Evolutionary conservation across 2,113 vertebrate genomes (phyloP).

Genomic region (Monopterus albus): DNA sequence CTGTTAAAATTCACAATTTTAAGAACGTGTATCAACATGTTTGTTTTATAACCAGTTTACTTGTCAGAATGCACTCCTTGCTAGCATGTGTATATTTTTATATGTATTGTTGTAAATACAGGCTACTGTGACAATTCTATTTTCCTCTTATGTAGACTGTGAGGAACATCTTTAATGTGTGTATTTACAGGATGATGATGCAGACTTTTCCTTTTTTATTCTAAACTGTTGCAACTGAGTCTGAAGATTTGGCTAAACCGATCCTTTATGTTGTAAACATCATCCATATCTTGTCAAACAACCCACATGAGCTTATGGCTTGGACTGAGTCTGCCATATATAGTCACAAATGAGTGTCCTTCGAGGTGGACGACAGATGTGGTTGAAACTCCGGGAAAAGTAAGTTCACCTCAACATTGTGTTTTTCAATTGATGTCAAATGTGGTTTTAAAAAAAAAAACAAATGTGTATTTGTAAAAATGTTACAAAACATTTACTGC

Average conservation of each 20-base stretch:
- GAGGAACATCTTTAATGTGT: slow-evolving; percentile 22
- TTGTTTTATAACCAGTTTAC: not conserved
- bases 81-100: not conserved
- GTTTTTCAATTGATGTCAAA: not conserved
- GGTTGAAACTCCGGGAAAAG: too few relatives aligned
- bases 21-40: not conserved
- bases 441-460: too few relatives aligned
- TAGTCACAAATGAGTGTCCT: too few relatives aligned
- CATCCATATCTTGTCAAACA: too few relatives aligned
- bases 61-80: not conserved
- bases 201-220: not conserved
- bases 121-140: slow-evolving; percentile 68
- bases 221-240: too few relatives aligned
- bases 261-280: not conserved
- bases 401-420: not conserved
- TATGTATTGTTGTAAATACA: slow-evolving; percentile 49
- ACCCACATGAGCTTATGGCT: not conserved
- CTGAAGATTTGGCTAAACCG: not conserved
- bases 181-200: not conserved
- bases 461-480: too few relatives aligned
- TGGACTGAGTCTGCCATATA: too few relatives aligned
- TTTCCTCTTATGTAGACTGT: slow-evolving; percentile 24
- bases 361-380: not conserved
- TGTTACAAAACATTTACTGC: too few relatives aligned
- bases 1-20: too few relatives aligned